A percentile compares a stretch with the other conserved stretches of the same genome.
These are phyloP conservation scores for Eulemur macaco DNA, from an alignment of 2,113 vertebrate species.

Conservation along the genomic window DNA sequence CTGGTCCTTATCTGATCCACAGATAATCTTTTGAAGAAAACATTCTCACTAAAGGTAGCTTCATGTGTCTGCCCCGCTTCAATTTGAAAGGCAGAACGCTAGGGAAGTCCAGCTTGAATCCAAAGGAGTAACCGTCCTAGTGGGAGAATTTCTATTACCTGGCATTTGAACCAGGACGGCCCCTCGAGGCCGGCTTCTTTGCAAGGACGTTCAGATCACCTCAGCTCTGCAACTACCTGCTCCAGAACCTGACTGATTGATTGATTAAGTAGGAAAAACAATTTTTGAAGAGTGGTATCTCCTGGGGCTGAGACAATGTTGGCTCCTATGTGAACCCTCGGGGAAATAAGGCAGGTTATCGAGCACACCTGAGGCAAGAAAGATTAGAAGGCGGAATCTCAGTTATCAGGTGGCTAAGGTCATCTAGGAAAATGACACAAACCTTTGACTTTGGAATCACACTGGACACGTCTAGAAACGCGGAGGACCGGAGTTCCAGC, in stretches of 20 bases:
- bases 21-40: constrained; percentile 8
- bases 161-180: background rate
- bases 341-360: background rate
- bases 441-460: constrained; percentile 31
- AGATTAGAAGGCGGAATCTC: background rate
- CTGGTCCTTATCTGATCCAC: background rate
- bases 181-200: background rate
- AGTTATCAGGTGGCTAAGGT: background rate
- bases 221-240: background rate
- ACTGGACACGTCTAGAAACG: background rate
- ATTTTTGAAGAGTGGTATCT: background rate
- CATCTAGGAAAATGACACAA: background rate
- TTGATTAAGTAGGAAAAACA: background rate
- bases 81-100: background rate
- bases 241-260: background rate
- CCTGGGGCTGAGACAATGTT: background rate
- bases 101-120: background rate
- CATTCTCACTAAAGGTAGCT: background rate
- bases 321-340: background rate
- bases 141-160: constrained; percentile 15
- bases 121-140: background rate
- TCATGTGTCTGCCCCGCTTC: background rate
- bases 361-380: background rate
- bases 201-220: background rate
- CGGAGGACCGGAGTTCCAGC: background rate